A percentile compares a stretch with the other conserved stretches of the same genome.
Evolutionary conservation across 2,113 vertebrate genomes (phyloP).

Genomic region (Climacteris rufus): DNA sequence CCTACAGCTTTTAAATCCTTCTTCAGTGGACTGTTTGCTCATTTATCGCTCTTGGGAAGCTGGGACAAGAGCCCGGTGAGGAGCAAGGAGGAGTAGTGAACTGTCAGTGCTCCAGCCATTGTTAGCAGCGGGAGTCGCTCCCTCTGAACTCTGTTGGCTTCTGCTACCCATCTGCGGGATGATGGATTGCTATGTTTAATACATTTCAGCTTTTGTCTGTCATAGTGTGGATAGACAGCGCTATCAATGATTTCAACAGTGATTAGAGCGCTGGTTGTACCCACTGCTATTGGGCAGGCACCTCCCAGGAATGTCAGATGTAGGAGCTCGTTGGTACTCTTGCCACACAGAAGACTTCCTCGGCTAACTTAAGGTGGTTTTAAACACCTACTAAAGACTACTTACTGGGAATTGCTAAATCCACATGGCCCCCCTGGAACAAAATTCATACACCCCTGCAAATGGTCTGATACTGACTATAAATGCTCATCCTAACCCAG

Average conservation of each 20-base stretch:
- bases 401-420: background rate
- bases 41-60: conserved; percentile 59
- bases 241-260: conserved; percentile 77
- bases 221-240: conserved; percentile 79
- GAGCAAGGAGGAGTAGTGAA: conserved; percentile 61
- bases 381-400: background rate
- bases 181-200: conserved; percentile 87
- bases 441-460: background rate
- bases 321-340: conserved; percentile 15
- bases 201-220: conserved; percentile 87
- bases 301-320: conserved; percentile 61
- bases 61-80: conserved; percentile 49
- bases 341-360: background rate
- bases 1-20: conserved; percentile 49
- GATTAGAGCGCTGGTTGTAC: conserved; percentile 70
- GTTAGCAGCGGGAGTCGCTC: conserved; percentile 79
- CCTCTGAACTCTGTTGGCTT: conserved; percentile 78
- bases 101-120: conserved; percentile 75
- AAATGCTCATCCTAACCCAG: background rate
- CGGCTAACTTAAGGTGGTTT: background rate
- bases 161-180: conserved; percentile 82
- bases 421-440: background rate
- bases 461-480: background rate
- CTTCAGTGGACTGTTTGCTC: conserved; percentile 62
- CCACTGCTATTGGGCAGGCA: conserved; percentile 68